Percentiles rank a stretch among this genome's conserved stretches.
These are phyloP conservation scores for Ceratina japonica DNA, from an alignment of 1,140 invertebrate genomes.

Conservation along the genomic window DNA sequence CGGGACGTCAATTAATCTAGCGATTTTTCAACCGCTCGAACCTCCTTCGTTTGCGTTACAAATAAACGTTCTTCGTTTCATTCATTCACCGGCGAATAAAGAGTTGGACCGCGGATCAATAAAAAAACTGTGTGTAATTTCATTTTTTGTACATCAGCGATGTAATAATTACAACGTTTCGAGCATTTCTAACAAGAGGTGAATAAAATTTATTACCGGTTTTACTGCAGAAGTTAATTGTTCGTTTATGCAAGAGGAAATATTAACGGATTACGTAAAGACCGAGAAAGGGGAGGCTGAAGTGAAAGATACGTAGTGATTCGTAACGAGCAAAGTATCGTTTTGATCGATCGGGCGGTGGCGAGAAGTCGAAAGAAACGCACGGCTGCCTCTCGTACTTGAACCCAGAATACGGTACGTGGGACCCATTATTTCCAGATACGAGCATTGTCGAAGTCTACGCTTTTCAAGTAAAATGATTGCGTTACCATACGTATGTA, in stretches of 20 bases:
- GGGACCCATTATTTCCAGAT: conserved; percentile 70
- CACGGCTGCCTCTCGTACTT: conserved; percentile 61
- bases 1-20: neutral
- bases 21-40: neutral
- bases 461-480: conserved; percentile 47
- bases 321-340: neutral
- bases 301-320: too few species aligned
- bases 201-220: too few species aligned
- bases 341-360: neutral
- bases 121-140: too few species aligned
- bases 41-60: neutral
- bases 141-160: too few species aligned
- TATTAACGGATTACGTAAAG: too few species aligned
- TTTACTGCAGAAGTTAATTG: too few species aligned
- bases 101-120: neutral
- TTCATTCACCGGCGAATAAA: neutral
- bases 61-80: neutral
- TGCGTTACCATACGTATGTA: conserved; percentile 1
- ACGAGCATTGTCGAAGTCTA: conserved; percentile 71
- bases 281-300: too few species aligned
- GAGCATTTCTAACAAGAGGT: too few species aligned
- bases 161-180: too few species aligned
- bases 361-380: conserved; percentile 43
- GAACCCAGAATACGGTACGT: conserved; percentile 71
- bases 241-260: too few species aligned